These are phyloP conservation scores for Hypocryptadius cinnamomeus DNA, from an alignment of 2,113 vertebrate species.

Conservation along the genomic window DNA sequence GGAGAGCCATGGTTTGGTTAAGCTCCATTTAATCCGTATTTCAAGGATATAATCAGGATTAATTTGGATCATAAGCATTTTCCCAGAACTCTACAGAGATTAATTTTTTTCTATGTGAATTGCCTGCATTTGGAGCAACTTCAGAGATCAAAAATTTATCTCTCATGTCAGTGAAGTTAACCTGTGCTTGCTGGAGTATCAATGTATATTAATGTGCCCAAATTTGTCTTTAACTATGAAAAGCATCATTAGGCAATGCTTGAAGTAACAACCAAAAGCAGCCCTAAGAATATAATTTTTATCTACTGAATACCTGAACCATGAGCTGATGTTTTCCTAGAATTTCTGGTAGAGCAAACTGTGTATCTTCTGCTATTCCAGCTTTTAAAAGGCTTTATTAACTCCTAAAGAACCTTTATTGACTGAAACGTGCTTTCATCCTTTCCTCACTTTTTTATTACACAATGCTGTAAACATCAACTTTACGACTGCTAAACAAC, in stretches of 20 bases:
- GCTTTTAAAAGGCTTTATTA: neutral
- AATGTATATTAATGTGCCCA: neutral
- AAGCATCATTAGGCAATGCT: neutral
- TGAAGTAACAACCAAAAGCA: neutral
- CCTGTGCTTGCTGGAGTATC: neutral
- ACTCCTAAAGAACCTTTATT: neutral
- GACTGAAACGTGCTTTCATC: neutral
- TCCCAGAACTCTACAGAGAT: neutral
- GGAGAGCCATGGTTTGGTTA: neutral
- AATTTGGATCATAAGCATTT: constrained; percentile 8
- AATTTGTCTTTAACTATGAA: neutral
- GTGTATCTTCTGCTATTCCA: neutral
- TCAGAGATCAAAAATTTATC: neutral
- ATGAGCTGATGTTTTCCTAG: neutral
- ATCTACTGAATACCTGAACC: neutral
- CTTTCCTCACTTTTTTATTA: neutral
- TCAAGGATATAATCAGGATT: constrained; percentile 12
- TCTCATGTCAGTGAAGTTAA: neutral
- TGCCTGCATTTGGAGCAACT: neutral
- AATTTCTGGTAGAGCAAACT: neutral
- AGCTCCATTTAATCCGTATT: neutral
- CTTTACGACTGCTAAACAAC: neutral
- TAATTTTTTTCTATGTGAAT: neutral
- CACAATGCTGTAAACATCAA: neutral
- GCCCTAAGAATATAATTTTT: neutral